Evolutionary conservation across 2,888 invertebrate species (phyloP).

Genomic region (Dasysyrphus tricinctus): DNA sequence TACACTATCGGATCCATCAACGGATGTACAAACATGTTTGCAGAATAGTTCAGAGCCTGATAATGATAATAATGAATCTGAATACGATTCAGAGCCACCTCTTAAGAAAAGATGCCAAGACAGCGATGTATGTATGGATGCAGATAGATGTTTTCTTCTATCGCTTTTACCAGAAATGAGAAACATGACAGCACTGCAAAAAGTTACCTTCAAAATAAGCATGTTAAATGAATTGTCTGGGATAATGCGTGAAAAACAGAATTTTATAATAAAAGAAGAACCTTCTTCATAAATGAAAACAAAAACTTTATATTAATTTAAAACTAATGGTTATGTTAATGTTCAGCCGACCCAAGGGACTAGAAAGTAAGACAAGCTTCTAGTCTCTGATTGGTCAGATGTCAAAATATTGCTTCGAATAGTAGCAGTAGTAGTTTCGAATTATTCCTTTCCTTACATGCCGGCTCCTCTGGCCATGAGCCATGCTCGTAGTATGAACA

Average conservation of each 20-base stretch:
- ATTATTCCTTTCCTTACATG: too few species aligned
- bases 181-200: conserved; percentile 22
- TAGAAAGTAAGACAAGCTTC: too few species aligned
- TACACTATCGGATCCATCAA: background rate
- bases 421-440: too few species aligned
- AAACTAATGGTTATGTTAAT: too few species aligned
- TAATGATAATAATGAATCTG: background rate
- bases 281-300: conserved; percentile 15
- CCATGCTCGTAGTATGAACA: too few species aligned
- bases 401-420: too few species aligned
- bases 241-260: background rate
- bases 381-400: too few species aligned
- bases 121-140: conserved; percentile 16
- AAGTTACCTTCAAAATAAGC: conserved; percentile 39
- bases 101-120: background rate
- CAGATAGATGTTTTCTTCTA: conserved; percentile 45
- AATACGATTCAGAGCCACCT: background rate
- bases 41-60: background rate
- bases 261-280: background rate
- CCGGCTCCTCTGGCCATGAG: too few species aligned
- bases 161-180: conserved; percentile 46
- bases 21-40: background rate
- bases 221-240: conserved; percentile 17
- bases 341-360: too few species aligned
- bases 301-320: conserved; percentile 21